Evolutionary conservation across 2,113 vertebrate genomes (phyloP), one percentile per base, ranked within the genome.

Genomic region (Catharus bicknelli): DNA sequence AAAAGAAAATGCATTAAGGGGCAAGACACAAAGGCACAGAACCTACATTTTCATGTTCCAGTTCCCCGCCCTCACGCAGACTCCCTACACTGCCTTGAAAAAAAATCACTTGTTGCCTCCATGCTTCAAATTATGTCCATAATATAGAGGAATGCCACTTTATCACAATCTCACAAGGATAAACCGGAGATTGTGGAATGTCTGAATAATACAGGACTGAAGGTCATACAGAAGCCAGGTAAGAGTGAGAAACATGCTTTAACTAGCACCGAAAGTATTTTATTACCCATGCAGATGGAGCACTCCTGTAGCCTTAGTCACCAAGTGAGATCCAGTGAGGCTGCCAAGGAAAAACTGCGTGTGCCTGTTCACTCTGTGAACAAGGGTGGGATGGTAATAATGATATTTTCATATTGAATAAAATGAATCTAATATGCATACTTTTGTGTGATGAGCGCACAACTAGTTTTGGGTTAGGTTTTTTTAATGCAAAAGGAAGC

Each of bases 81-180:
- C 25, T 74, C 45, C 20, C 34, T 20, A 45, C 0, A 1, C 1
- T 8, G 4, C 45, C 32, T 40, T 36, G 36, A 78, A 85, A 74
- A 75, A 82, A 66, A 91, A 76, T 36, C 29, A 76, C 38, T 83
- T 74, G 63, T 57, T 88, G 59, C n/a, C 83, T 59, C 73, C 75
- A 30, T 8, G 34, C 59, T 55, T 91, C 54, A 68, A 69, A 80
- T 73, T 43, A 53, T 8, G 29, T 5, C 58, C 21, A 16, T 45
- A 77, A 93, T 91, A 94, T 76, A 92, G 90, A 95, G 59, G 63
- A 79, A 62, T 1, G 3, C 15, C 45, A 38, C 54, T 66, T 68
- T 78, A 84, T 43, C 36, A 15, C 1, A 0, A 68, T 57, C 50
- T 79, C 6, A 3, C 48, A 82, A 53, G 10, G 3, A 73, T 57